Base-by-base conservation (phyloP, 2,113 vertebrate genomes). In the Lucifuga dentata region DNA sequence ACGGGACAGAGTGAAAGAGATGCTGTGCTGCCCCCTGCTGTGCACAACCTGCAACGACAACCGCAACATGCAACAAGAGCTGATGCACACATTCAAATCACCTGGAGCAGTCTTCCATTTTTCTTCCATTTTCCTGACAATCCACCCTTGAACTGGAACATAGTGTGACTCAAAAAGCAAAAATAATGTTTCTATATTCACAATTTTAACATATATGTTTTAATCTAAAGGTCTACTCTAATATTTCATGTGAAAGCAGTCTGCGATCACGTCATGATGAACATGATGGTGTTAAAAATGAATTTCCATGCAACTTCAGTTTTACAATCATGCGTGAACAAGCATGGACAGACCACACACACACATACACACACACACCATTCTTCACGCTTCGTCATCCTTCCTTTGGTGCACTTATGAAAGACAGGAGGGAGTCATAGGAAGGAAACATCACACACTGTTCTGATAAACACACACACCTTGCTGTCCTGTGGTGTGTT, bases 21-120 rank as follows among this genome's bases (percentile, higher is more conserved):
- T 96, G 58, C 98, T 99, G 92, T 99, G 98, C 78, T 98, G 96
- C 81, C 96, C 95, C 91, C 94, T 99, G 86, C 95, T 96, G 94
- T 95, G 96, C 83, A 99, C 92, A 0, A 94, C 97, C 98, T 99
- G 91, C 41, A 90, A 89, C 62, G 49, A 76, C 76, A 87, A 71
- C 36, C 51, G 61, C 61, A 46, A 33, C 29, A 45, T 40, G 57
- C 39, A 51, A 50, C 1, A 33, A 32, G 35, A 36, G 44, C 13
- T 48, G 10, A 36, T 3, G 12, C n/a, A n/a, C n/a, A n/a, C 3
- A 36, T 12, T 45, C 17, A 56, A 2, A 3, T 66, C 11, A 10
- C 63, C 19, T 43, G 16, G 36, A 60, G 15, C 20, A 21, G 6
- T 7, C 38, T n/a, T 40, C 4, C 5, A 13, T n/a, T 40, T n/a